These are phyloP conservation scores for Osmoderma eremita DNA, from an alignment of 2,888 invertebrate species.

Conservation along the genomic window DNA sequence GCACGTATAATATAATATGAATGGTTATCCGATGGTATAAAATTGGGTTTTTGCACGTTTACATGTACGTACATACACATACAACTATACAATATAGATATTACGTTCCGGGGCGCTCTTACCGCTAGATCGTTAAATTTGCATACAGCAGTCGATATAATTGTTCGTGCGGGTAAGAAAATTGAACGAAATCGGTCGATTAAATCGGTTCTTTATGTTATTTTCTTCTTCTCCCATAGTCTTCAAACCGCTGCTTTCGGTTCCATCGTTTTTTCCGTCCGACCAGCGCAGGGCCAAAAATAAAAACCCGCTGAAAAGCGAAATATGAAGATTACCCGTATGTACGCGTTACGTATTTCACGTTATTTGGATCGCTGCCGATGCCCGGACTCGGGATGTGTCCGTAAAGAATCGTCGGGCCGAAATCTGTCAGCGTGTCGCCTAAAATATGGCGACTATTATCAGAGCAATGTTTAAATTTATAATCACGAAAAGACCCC, in stretches of 20 bases:
- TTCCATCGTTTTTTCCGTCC: neutral
- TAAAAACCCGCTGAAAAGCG: conserved; percentile 1
- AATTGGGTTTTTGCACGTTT: too few relatives aligned
- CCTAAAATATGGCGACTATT: conserved; percentile 20
- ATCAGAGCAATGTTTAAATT: conserved; percentile 16
- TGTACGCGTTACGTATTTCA: too few relatives aligned
- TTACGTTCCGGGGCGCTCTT: neutral
- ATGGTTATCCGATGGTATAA: too few relatives aligned
- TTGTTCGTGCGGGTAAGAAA: conserved; percentile 4
- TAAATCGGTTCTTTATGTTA: conserved; percentile 26
- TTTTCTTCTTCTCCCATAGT: conserved; percentile 4
- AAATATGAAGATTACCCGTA: neutral
- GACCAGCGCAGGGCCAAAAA: neutral
- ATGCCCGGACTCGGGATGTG: neutral
- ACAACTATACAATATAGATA: neutral
- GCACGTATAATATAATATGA: too few relatives aligned
- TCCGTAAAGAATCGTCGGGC: neutral
- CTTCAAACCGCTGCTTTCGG: neutral
- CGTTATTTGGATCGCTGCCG: conserved; percentile 16
- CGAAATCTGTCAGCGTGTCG: conserved; percentile 12
- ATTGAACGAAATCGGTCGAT: neutral
- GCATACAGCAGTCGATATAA: conserved; percentile 6
- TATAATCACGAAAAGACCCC: neutral
- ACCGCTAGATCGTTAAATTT: conserved; percentile 19
- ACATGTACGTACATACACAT: neutral